Conservation (phyloP, 2,113 vertebrate genomes). For the Bungarus multicinctus region DNA sequence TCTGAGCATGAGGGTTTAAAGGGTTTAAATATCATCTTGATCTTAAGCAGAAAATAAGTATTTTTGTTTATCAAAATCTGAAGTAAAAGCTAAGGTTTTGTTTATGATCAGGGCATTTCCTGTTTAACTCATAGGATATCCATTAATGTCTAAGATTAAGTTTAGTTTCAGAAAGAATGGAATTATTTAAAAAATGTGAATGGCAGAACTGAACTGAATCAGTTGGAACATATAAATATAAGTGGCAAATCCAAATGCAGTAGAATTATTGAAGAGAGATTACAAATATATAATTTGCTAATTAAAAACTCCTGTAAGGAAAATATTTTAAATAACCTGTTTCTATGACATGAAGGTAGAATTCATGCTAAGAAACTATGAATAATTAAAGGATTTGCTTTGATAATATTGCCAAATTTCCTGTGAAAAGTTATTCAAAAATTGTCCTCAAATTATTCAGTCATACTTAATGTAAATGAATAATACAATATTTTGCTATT, state of each 20-base stretch:
- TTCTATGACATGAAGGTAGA: not conserved
- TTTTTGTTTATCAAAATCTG: slow-evolving; percentile 12
- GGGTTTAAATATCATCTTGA: slow-evolving; percentile 33
- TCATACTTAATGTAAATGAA: not conserved
- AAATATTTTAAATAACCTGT: not conserved
- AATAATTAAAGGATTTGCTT: not conserved
- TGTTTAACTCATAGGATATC: not conserved
- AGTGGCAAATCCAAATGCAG: not conserved
- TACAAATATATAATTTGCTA: not conserved
- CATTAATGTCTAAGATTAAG: not conserved
- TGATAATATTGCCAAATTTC: not conserved
- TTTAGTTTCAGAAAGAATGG: not conserved
- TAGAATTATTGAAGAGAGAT: not conserved
- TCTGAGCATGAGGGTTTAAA: slow-evolving; percentile 13
- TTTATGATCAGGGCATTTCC: not conserved
- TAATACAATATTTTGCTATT: not conserved
- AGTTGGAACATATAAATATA: not conserved
- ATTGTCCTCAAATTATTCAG: not conserved
- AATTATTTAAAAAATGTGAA: not conserved
- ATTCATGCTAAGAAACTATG: not conserved
- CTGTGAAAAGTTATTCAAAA: not conserved
- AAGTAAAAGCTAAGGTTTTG: not conserved
- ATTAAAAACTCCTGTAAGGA: not conserved
- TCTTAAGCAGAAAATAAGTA: slow-evolving; percentile 12
- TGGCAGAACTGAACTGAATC: not conserved